These are phyloP conservation scores for Cantharis flavilabris DNA, from an alignment of 2,888 invertebrate genomes.

Conservation along the genomic window DNA sequence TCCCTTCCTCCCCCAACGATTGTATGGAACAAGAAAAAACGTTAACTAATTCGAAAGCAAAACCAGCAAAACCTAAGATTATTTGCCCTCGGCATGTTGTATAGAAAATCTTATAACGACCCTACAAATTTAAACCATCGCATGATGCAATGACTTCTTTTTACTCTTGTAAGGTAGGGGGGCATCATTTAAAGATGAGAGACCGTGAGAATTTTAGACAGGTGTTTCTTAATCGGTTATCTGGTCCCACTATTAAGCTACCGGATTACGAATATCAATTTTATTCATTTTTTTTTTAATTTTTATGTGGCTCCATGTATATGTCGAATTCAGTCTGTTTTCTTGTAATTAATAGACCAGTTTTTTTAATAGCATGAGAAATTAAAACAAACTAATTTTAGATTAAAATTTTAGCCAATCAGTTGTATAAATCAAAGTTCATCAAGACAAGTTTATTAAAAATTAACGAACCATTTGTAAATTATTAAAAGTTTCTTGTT, in stretches of 20 bases:
- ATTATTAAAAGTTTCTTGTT: background rate
- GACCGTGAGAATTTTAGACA: constrained; percentile 53
- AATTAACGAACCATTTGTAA: background rate
- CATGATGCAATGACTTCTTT: constrained; percentile 26
- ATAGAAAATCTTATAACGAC: background rate
- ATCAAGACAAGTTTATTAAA: background rate
- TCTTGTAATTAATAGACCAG: background rate
- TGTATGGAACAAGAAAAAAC: constrained; percentile 1
- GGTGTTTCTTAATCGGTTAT: constrained; percentile 52
- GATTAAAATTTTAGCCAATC: background rate
- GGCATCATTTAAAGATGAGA: constrained; percentile 37
- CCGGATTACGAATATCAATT: constrained; percentile 44
- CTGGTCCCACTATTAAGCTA: constrained; percentile 51
- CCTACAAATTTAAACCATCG: constrained; percentile 19
- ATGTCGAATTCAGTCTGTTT: constrained; percentile 13
- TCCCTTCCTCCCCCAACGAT: constrained; percentile 10
- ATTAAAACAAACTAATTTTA: background rate
- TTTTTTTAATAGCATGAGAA: background rate
- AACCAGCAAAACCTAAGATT: constrained; percentile 4
- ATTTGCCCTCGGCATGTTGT: constrained; percentile 2
- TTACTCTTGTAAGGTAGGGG: constrained; percentile 19
- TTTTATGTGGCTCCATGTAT: constrained; percentile 16
- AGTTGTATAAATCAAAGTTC: background rate
- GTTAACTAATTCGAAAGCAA: background rate
- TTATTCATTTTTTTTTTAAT: constrained; percentile 26